Evolutionary conservation across 2,797 vertebrate genomes (phyloP).

Genomic region (Paedocypris micromegethes): DNA sequence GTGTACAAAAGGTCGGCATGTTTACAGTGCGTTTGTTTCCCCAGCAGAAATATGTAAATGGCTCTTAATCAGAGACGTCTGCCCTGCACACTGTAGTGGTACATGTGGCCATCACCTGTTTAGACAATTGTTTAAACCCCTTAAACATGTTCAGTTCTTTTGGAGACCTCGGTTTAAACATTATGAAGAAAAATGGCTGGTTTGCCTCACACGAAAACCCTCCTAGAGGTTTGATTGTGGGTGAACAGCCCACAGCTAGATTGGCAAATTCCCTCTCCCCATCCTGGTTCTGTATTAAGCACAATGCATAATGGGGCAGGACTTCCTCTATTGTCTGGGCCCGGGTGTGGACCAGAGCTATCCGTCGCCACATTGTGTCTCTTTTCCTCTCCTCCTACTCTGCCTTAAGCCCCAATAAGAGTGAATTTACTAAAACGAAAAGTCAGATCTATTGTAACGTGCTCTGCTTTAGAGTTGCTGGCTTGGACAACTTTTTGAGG

Average conservation of each 20-base stretch:
- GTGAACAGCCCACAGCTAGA: constrained; percentile 16
- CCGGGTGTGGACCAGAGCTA: constrained; percentile 37
- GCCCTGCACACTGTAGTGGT: constrained; percentile 5
- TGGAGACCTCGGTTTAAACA: constrained; percentile 13
- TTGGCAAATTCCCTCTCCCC: constrained; percentile 25
- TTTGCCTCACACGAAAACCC: constrained; percentile 28
- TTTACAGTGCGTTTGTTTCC: constrained; percentile 22
- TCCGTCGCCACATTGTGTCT: constrained; percentile 37
- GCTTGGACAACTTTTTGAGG: no score
- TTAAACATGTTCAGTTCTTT: constrained; percentile 26
- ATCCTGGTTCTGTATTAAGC: constrained; percentile 28
- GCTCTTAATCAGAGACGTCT: constrained; percentile 27
- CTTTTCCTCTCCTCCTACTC: constrained; percentile 34
- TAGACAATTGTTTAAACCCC: constrained; percentile 10
- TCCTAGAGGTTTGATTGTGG: constrained; percentile 24
- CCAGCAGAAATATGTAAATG: constrained; percentile 22
- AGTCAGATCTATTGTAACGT: background rate
- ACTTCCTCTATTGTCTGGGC: constrained; percentile 43
- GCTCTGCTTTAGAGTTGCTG: no score
- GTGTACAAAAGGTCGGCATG: constrained; percentile 13
- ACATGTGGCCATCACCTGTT: constrained; percentile 28
- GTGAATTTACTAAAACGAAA: constrained; percentile 4
- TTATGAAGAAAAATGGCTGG: constrained; percentile 11
- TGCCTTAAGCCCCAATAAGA: constrained; percentile 19
- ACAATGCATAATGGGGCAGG: constrained; percentile 43